Evolutionary conservation across 1,140 invertebrate genomes (phyloP).

Genomic region (Lepidurus arcticus): DNA sequence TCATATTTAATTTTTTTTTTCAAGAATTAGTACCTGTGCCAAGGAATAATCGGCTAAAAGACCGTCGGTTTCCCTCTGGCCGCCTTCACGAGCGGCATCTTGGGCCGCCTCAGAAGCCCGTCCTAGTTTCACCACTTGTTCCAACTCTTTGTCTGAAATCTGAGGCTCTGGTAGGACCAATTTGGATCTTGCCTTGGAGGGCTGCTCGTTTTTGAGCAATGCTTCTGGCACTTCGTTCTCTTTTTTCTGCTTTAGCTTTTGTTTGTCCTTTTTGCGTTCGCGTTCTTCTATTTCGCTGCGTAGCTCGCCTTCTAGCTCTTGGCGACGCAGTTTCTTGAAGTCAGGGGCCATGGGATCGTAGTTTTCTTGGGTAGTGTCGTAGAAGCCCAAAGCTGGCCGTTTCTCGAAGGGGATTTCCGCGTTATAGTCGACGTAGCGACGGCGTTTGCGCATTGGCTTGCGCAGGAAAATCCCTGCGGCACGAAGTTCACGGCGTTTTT

Average conservation of each 20-base stretch:
- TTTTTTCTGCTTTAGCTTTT: slow-evolving; percentile 88
- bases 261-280: slow-evolving; percentile 81
- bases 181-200: slow-evolving; percentile 88
- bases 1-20: background rate
- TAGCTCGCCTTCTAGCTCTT: slow-evolving; percentile 87
- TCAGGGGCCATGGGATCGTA: slow-evolving; percentile 83
- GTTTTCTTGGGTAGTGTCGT: slow-evolving; percentile 83
- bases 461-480: slow-evolving; percentile 89
- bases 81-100: slow-evolving; percentile 80
- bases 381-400: slow-evolving; percentile 81
- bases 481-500: slow-evolving; percentile 91
- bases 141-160: slow-evolving; percentile 81
- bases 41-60: slow-evolving; percentile 87
- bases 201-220: slow-evolving; percentile 84
- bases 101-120: slow-evolving; percentile 88
- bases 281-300: slow-evolving; percentile 82
- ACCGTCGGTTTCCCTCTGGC: slow-evolving; percentile 72
- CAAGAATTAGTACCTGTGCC: slow-evolving; percentile 51
- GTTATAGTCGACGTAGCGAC: slow-evolving; percentile 92
- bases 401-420: slow-evolving; percentile 97
- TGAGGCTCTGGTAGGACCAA: slow-evolving; percentile 93
- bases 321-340: slow-evolving; percentile 80
- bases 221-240: slow-evolving; percentile 92
- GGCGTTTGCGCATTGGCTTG: slow-evolving; percentile 58
- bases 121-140: slow-evolving; percentile 94